Evolutionary conservation across 2,888 invertebrate genomes (phyloP), one percentile per base, ranked within the genome.

Genomic region (Bhutanitis thaidina): DNA sequence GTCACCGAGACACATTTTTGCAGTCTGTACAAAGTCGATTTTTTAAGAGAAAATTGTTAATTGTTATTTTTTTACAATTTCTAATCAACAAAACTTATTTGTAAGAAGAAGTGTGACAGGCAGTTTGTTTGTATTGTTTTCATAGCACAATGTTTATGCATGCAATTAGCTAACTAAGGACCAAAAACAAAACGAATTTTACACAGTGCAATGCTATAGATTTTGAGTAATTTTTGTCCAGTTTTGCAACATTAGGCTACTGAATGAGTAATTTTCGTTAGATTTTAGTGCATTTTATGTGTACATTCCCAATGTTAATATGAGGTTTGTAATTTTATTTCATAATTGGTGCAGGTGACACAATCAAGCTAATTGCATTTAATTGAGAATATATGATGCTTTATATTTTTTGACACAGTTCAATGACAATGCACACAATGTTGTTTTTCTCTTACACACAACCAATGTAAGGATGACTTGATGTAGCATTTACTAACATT

Each of bases 231-330:
- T 13, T 25, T 29, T 39, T 36, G 40, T 54, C 51, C 48, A 52
- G 51, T 56, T 52, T 60, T 61, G 61, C 45, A 30, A 32, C n/a
- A n/a, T n/a, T n/a, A n/a, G n/a, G n/a, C n/a, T n/a, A n/a, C n/a
- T n/a, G 14, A 8, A 39, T 27, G 14, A 30, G 27, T 49, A 44
- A 7, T 29, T 13, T 43, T 48, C 46, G 35, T 55, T 69, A 67
- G 61, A 36, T 58, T 58, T 57, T 71, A 76, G 71, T 62, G 74
- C 72, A 73, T 77, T 74, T 77, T 74, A 67, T 68, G 67, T 78
- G 69, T 66, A 80, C 80, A 81, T 81, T 81, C 80, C 80, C 69
- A 62, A 65, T 56, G 65, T 53, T 38, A 7, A 27, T 32, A 12
- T 5, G 37, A 30, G 13, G 30, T 7, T 38, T 38, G 16, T 34